phyloP scores from a whole-genome alignment of 2,888 invertebrate genomes.

The Drosophila pseudotakahashii region DNA sequence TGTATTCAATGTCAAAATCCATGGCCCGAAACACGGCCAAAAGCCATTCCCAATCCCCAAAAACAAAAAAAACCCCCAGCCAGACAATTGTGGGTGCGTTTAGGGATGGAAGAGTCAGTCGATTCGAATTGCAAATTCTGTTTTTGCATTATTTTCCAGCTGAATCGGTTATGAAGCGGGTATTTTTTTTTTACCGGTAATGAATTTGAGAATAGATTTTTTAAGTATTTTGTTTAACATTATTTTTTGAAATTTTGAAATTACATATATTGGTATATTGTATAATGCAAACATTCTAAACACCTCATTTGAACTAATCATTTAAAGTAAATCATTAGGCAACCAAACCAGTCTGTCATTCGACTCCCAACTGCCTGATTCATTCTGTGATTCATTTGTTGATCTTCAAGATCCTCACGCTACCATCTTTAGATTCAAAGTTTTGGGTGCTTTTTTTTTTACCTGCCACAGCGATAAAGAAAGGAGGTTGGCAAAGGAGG shows the following conservation, averaged over 20 bases:
- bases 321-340: background rate
- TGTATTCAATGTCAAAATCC: slow-evolving; percentile 66
- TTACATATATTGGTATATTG: too few species aligned
- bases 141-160: background rate
- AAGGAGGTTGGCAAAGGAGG: slow-evolving; percentile 12
- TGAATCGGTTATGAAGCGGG: background rate
- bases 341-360: background rate
- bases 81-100: slow-evolving; percentile 28
- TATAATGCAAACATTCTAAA: background rate
- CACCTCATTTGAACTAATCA: background rate
- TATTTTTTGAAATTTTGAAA: background rate
- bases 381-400: slow-evolving; percentile 2
- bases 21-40: slow-evolving; percentile 25
- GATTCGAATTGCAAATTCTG: background rate
- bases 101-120: slow-evolving; percentile 16
- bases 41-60: slow-evolving; percentile 19
- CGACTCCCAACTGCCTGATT: background rate
- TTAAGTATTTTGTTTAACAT: too few species aligned
- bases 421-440: slow-evolving; percentile 16
- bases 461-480: slow-evolving; percentile 23
- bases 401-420: slow-evolving; percentile 28
- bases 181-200: too few species aligned
- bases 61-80: slow-evolving; percentile 9
- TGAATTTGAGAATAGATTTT: too few species aligned
- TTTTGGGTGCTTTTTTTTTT: slow-evolving; percentile 25